phyloP scores from a whole-genome alignment of 2,797 vertebrate species.

The Merluccius polli region DNA sequence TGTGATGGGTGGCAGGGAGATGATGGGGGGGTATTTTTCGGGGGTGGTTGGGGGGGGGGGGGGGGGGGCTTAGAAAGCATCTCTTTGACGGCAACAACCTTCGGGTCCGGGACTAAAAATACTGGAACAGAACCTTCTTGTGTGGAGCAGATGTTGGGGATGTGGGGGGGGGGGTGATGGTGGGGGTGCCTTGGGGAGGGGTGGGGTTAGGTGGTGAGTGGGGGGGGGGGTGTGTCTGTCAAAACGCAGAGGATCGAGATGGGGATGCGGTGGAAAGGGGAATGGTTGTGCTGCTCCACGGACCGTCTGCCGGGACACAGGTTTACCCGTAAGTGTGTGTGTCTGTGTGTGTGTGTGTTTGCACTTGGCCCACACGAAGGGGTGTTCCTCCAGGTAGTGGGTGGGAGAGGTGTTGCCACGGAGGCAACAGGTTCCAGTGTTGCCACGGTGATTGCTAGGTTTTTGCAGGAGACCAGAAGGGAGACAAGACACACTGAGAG shows the following conservation, averaged over 20 bases:
- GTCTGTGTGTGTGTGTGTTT: constrained; percentile 5
- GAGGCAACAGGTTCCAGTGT: not conserved
- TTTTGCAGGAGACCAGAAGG: not conserved
- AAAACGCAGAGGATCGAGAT: constrained; percentile 15
- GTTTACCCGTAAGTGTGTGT: constrained; percentile 37
- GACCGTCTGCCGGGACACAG: constrained; percentile 39
- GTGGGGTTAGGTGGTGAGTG: not conserved
- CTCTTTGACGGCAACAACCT: constrained; percentile 64
- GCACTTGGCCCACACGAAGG: not conserved
- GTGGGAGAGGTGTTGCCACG: not conserved
- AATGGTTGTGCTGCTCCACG: constrained; percentile 33
- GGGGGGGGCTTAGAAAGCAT: constrained; percentile 62
- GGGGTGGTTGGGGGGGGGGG: not conserved
- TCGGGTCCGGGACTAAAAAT: constrained; percentile 57
- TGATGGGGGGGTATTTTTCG: constrained; percentile 37
- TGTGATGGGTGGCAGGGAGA: constrained; percentile 38
- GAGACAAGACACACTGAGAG: not conserved
- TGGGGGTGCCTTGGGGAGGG: no score
- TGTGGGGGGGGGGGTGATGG: constrained; percentile 2
- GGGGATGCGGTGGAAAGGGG: constrained; percentile 35
- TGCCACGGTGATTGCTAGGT: not conserved
- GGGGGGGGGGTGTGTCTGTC: constrained; percentile 35
- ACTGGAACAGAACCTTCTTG: constrained; percentile 68
- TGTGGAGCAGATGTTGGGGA: constrained; percentile 49
- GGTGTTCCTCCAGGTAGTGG: not conserved